phyloP scores from a whole-genome alignment of 2,888 invertebrate genomes.

The Magallana nippona region DNA sequence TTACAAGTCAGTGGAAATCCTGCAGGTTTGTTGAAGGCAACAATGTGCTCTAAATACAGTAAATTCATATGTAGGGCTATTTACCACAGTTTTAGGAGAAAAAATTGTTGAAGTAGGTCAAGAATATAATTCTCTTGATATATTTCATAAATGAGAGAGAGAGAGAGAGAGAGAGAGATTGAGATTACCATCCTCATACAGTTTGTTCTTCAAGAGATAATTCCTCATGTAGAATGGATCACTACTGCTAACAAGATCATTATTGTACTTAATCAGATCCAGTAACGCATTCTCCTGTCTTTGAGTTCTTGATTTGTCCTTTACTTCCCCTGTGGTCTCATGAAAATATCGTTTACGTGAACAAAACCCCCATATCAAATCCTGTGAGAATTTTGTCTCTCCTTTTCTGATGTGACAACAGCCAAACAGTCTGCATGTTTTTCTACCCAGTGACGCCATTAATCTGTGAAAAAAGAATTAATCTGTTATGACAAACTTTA shows the following conservation, averaged over 20 bases:
- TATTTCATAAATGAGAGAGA: too few relatives aligned
- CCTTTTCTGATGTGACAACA: neutral
- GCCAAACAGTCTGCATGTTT: neutral
- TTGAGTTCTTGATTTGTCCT: too few relatives aligned
- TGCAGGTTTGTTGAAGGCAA: conserved; percentile 35
- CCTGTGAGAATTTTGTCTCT: neutral
- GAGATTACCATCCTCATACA: conserved; percentile 28
- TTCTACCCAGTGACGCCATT: neutral
- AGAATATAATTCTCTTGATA: neutral
- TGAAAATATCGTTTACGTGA: neutral
- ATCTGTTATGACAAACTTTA: neutral
- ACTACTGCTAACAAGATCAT: conserved; percentile 7
- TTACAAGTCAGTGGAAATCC: conserved; percentile 33
- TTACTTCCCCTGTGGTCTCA: neutral
- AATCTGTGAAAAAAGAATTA: neutral
- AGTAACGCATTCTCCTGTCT: neutral
- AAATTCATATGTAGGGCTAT: neutral
- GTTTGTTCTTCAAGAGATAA: conserved; percentile 21
- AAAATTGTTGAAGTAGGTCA: neutral
- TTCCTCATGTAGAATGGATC: conserved; percentile 17
- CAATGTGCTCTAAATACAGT: conserved; percentile 5
- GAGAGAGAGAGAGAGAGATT: neutral
- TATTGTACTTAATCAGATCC: neutral
- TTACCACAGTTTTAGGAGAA: neutral
- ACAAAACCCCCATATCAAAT: neutral